Evolutionary conservation across 2,888 invertebrate genomes (phyloP), one percentile per base, ranked within the genome.

Genomic region (Phymatocera aterrima): DNA sequence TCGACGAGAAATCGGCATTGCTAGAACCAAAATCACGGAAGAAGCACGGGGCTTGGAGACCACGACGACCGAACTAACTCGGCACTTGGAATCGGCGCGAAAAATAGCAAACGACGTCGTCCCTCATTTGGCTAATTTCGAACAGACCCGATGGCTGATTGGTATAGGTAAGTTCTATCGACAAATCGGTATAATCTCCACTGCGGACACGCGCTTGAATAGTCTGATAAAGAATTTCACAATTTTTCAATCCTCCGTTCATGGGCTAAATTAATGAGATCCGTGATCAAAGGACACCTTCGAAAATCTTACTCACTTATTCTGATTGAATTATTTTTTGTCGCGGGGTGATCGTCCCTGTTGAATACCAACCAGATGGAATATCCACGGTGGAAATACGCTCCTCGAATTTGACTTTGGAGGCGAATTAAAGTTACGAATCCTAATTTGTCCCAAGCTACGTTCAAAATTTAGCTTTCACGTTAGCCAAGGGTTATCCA

Each of bases 71-170:
- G 93, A 94, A 84, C 90, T 94, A 15, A 92, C 81, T 80, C 90
- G 43, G 88, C 92, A 81, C 86, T 92, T 83, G 90, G 92, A 84
- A 90, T 92, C 86, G 83, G 86, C 84, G 12, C 85, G 86, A 57
- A 84, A 78, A 40, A 78, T 88, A 8, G 79, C 82, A 6, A 83
- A 87, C 83, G 82, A 86, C 74, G 79, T 84, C 10, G 80, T 86
- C 24, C 90, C 89, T 18, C 88, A 88, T 80, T 79, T 94, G 64
- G 92, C 92, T 82, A 90, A 90, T 78, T 92, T 94, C 85, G 95
- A 95, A 85, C 91, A 93, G 83, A 93, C 92, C 91, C 91, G 95
- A 83, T 95, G 95, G 95, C 90, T 92, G 64, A 85, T 92, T 57
- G 93, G 94, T 87, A 87, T 94, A 82, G 93, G 95, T 95, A 90